Evolutionary conservation across 2,888 invertebrate species (phyloP).

Genomic region (Petrophora chlorosata): DNA sequence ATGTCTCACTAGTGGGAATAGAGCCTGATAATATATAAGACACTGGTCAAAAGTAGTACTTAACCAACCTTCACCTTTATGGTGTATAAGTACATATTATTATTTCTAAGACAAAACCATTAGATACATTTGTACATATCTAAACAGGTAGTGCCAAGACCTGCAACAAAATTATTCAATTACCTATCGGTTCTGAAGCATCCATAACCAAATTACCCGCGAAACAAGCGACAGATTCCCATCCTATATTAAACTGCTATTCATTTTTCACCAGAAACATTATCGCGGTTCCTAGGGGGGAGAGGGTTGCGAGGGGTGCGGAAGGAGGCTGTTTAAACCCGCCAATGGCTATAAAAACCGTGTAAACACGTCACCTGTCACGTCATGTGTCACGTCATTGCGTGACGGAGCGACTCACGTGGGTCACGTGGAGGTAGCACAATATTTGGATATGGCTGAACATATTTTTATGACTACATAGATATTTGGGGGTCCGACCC

Average conservation of each 20-base stretch:
- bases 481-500: too few species aligned
- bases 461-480: too few species aligned
- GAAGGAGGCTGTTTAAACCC: slow-evolving; percentile 36
- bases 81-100: too few species aligned
- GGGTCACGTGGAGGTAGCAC: not conserved
- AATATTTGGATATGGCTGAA: slow-evolving; percentile 12
- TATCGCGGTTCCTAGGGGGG: slow-evolving; percentile 33
- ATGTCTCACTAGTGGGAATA: too few species aligned
- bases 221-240: slow-evolving; percentile 13
- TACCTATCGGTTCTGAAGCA: too few species aligned
- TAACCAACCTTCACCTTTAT: too few species aligned
- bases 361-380: slow-evolving; percentile 48
- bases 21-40: too few species aligned
- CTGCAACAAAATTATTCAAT: not conserved
- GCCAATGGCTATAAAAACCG: slow-evolving; percentile 37
- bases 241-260: slow-evolving; percentile 29
- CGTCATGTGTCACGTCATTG: slow-evolving; percentile 32
- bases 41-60: too few species aligned
- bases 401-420: slow-evolving; percentile 28
- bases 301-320: slow-evolving; percentile 22
- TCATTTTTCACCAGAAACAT: slow-evolving; percentile 45
- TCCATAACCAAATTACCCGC: slow-evolving; percentile 24
- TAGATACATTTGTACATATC: too few species aligned
- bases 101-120: too few species aligned
- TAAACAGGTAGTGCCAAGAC: too few species aligned